Evolutionary conservation across 2,113 vertebrate species (phyloP).

Genomic region (Fregata magnificens): DNA sequence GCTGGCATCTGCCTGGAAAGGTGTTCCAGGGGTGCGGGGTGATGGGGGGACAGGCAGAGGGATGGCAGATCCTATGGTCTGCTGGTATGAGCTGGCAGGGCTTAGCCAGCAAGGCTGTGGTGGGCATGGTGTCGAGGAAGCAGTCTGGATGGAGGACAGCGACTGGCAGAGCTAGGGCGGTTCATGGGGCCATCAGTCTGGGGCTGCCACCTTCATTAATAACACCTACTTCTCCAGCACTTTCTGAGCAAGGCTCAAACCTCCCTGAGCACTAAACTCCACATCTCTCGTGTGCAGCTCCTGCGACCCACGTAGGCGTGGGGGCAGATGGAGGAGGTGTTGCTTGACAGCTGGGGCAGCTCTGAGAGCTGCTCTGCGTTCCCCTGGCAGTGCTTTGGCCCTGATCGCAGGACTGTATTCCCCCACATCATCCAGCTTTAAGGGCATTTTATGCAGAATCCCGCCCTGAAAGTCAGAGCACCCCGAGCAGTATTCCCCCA

Average conservation of each 20-base stretch:
- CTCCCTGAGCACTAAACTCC: neutral
- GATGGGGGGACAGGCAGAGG: neutral
- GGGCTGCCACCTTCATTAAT: neutral
- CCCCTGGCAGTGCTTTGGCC: neutral
- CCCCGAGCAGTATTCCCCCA: neutral
- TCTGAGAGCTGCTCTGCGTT: neutral
- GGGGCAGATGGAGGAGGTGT: neutral
- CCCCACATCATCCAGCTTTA: neutral
- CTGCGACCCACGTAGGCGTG: neutral
- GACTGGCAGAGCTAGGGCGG: neutral
- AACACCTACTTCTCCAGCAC: neutral
- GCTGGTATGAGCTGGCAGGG: neutral
- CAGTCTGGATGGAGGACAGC: neutral
- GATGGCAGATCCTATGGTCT: neutral
- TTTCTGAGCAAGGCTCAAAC: neutral
- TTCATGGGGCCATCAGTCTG: neutral
- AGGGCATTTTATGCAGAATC: neutral
- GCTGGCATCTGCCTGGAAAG: neutral
- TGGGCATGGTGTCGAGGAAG: neutral
- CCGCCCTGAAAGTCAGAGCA: neutral
- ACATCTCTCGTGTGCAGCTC: neutral
- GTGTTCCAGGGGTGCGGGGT: neutral
- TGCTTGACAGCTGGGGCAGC: neutral
- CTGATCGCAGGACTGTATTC: rapidly evolving
- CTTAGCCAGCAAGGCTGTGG: neutral